These are phyloP conservation scores for Ispidina lecontei DNA, from an alignment of 2,797 vertebrate genomes.

Conservation along the genomic window DNA sequence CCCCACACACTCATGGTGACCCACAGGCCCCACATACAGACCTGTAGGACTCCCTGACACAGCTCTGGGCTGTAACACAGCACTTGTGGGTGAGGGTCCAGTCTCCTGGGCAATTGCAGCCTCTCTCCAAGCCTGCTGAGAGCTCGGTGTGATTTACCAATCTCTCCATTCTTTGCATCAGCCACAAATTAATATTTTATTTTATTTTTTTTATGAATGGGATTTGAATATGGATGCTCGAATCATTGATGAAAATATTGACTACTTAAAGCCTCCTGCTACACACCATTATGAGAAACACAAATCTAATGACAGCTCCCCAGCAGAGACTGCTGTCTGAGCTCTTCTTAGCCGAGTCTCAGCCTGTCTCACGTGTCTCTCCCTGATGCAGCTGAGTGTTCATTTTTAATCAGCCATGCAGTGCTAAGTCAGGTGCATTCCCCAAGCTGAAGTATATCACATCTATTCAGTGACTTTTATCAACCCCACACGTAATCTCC, in stretches of 20 bases:
- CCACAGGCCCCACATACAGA: not conserved
- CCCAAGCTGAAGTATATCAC: not conserved
- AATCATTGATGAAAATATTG: constrained; percentile 25
- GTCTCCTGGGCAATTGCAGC: not conserved
- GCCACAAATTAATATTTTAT: not conserved
- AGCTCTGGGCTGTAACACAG: not conserved
- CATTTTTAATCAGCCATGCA: not conserved
- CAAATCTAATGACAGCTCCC: not conserved
- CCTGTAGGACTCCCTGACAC: not conserved
- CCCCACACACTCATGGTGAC: accelerated
- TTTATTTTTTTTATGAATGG: not conserved
- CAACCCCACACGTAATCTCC: not conserved
- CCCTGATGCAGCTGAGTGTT: not conserved
- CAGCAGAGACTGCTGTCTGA: not conserved
- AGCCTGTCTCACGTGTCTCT: not conserved
- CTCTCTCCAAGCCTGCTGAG: not conserved
- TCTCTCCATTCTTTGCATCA: not conserved
- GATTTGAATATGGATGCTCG: not conserved
- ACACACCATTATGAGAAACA: not conserved
- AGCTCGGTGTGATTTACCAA: not conserved
- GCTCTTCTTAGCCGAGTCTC: not conserved
- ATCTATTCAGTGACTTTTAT: not conserved
- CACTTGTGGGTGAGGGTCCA: not conserved
- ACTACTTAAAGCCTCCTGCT: constrained; percentile 10
- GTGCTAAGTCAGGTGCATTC: not conserved